Percentiles rank a stretch among this genome's conserved stretches.
Conservation (phyloP, 2,113 vertebrate genomes). For the Murina feae region DNA sequence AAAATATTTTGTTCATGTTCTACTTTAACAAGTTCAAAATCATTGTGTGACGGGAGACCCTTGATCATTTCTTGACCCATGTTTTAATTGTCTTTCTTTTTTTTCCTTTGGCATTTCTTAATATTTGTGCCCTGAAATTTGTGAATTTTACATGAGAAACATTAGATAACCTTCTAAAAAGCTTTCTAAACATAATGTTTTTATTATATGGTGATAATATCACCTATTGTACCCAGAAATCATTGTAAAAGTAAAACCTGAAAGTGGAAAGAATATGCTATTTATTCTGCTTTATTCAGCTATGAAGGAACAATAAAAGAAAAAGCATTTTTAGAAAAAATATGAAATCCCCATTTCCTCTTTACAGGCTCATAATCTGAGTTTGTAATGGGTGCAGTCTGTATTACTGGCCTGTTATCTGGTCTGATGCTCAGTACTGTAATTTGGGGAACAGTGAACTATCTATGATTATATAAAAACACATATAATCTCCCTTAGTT, state of each 20-base stretch:
- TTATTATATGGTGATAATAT: constrained; percentile 39
- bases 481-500: not conserved
- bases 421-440: not conserved
- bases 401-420: constrained; percentile 18
- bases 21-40: constrained; percentile 25
- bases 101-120: not conserved
- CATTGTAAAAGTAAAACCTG: constrained; percentile 53
- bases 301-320: constrained; percentile 59
- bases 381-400: not conserved
- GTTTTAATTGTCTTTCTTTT: not conserved
- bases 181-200: constrained; percentile 20
- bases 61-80: not conserved
- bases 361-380: constrained; percentile 3
- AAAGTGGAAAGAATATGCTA: constrained; percentile 43
- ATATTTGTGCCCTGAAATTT: not conserved
- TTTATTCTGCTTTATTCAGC: constrained; percentile 41
- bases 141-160: not conserved
- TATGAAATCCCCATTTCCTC: constrained; percentile 52
- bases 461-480: constrained; percentile 29
- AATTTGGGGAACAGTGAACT: constrained; percentile 44
- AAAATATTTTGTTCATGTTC: not conserved
- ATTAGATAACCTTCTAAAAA: not conserved
- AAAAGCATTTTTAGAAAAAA: constrained; percentile 53
- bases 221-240: constrained; percentile 46
- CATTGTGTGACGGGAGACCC: not conserved